Percentiles rank a stretch among this genome's conserved stretches.
These are phyloP conservation scores for Hoplodrina blanda DNA, from an alignment of 2,888 invertebrate species.

Conservation along the genomic window DNA sequence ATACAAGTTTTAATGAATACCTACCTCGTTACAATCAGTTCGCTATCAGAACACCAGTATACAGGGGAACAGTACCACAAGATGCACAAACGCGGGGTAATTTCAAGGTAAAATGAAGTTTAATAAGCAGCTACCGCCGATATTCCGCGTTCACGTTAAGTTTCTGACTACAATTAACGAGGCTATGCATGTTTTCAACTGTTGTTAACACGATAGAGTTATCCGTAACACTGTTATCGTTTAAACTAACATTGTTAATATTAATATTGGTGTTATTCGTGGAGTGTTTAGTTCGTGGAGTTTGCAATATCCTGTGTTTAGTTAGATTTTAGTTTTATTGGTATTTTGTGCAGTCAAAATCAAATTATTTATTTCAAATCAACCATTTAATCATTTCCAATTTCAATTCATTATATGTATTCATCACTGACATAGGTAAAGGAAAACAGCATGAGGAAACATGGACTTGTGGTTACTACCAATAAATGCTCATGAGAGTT, in stretches of 20 bases:
- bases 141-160: constrained; percentile 70
- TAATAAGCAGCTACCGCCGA: constrained; percentile 81
- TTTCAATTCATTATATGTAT: too few species aligned
- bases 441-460: too few species aligned
- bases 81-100: constrained; percentile 58
- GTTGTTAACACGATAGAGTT: constrained; percentile 70
- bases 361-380: too few species aligned
- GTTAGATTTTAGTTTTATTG: constrained; percentile 13
- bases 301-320: constrained; percentile 36
- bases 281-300: constrained; percentile 47
- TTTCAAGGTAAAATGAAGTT: constrained; percentile 76
- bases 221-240: constrained; percentile 65
- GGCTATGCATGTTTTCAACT: constrained; percentile 77
- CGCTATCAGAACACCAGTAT: constrained; percentile 47
- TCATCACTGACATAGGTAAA: too few species aligned
- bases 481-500: too few species aligned
- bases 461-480: too few species aligned
- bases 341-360: background rate
- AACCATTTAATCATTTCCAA: too few species aligned
- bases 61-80: constrained; percentile 48
- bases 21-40: constrained; percentile 56
- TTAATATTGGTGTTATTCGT: constrained; percentile 57
- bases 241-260: constrained; percentile 67
- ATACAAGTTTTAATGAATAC: constrained; percentile 59
- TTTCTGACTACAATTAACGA: constrained; percentile 74